Evolutionary conservation across 1,140 invertebrate genomes (phyloP).

Genomic region (Drosophila nannoptera): DNA sequence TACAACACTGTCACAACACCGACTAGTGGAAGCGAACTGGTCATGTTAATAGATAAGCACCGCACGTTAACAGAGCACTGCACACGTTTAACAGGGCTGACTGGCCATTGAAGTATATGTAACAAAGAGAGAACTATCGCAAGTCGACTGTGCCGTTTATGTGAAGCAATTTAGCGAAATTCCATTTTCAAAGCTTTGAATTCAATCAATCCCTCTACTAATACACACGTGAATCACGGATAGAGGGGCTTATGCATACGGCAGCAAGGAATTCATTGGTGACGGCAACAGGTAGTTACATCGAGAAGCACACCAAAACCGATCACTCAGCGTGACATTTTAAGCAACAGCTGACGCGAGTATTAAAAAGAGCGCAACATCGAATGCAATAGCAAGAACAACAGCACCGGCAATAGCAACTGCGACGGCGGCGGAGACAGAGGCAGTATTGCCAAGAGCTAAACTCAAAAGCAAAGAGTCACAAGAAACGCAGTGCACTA

Average conservation of each 20-base stretch:
- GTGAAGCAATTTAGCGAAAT: constrained; percentile 11
- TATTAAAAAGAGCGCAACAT: neutral
- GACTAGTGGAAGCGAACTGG: neutral
- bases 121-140: constrained; percentile 3
- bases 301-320: neutral
- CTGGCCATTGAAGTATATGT: constrained; percentile 3
- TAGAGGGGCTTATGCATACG: constrained; percentile 1
- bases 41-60: constrained; percentile 1
- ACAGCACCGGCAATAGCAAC: neutral
- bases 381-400: neutral
- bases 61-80: constrained; percentile 7
- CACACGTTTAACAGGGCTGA: constrained; percentile 1
- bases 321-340: constrained; percentile 29
- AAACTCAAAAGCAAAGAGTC: constrained; percentile 1
- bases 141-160: constrained; percentile 21
- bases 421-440: neutral
- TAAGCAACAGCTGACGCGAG: constrained; percentile 26
- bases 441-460: neutral
- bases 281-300: constrained; percentile 24
- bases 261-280: neutral
- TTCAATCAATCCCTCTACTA: neutral
- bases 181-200: neutral
- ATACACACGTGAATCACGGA: constrained; percentile 14
- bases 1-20: neutral
- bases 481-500: constrained; percentile 1